These are phyloP conservation scores for Hoplodrina ambigua DNA, from an alignment of 2,888 invertebrate genomes.

Conservation along the genomic window DNA sequence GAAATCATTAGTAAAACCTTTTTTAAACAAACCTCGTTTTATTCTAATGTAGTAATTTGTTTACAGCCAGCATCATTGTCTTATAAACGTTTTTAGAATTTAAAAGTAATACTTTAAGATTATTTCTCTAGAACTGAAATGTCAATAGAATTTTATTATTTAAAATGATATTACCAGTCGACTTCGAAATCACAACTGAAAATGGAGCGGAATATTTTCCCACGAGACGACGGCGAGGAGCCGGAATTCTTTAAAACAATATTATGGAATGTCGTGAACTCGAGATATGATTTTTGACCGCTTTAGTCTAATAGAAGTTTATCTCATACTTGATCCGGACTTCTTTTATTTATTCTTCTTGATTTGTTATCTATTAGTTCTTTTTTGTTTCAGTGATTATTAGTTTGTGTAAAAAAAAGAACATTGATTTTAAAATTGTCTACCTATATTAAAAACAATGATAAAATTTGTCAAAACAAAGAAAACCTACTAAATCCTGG, in stretches of 20 bases:
- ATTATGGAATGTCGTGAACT: conserved; percentile 24
- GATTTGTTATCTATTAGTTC: neutral
- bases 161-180: conserved; percentile 5
- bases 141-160: neutral
- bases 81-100: too few species aligned
- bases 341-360: neutral
- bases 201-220: conserved; percentile 20
- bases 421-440: neutral
- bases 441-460: too few species aligned
- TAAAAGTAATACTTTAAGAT: too few species aligned
- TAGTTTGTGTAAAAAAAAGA: neutral
- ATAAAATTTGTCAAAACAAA: too few species aligned
- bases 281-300: conserved; percentile 34
- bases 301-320: neutral
- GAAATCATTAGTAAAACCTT: neutral
- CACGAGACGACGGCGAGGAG: neutral
- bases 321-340: neutral
- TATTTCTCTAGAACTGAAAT: too few species aligned
- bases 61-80: too few species aligned
- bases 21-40: too few species aligned
- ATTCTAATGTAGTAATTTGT: too few species aligned
- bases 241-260: conserved; percentile 42
- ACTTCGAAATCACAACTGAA: conserved; percentile 11
- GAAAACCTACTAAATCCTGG: too few species aligned
- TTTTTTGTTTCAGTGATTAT: neutral